These are phyloP conservation scores for Lutjanus argentimaculatus DNA, from an alignment of 2,797 vertebrate species.

Conservation along the genomic window DNA sequence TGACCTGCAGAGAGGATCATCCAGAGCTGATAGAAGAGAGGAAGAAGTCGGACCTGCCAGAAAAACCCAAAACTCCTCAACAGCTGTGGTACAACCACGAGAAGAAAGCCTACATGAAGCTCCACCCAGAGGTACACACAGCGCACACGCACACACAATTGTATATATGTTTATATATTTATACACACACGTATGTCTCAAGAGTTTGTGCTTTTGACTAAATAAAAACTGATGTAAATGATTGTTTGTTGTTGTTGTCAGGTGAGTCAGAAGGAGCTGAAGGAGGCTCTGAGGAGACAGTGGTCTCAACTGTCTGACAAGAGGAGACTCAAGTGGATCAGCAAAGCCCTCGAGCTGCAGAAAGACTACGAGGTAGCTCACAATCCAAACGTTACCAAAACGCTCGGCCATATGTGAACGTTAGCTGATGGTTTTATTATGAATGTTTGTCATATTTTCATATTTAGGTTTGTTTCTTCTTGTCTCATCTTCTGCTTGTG, in stretches of 20 bases:
- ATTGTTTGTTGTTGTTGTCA: conserved; percentile 31
- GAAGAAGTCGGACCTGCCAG: conserved; percentile 88
- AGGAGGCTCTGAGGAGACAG: conserved; percentile 87
- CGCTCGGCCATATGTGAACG: too few species aligned
- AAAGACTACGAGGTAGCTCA: conserved; percentile 86
- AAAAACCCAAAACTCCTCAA: conserved; percentile 89
- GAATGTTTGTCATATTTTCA: too few species aligned
- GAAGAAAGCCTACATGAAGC: conserved; percentile 88
- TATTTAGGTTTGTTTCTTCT: too few species aligned
- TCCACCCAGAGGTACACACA: conserved; percentile 85
- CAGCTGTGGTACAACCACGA: conserved; percentile 91
- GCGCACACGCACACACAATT: background rate
- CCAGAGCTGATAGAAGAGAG: conserved; percentile 88
- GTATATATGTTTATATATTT: too few species aligned
- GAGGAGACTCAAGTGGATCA: conserved; percentile 89
- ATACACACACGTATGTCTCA: too few species aligned
- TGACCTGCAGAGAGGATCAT: conserved; percentile 81
- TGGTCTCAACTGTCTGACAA: conserved; percentile 90
- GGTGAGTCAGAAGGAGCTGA: conserved; percentile 89
- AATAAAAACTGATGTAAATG: too few species aligned
- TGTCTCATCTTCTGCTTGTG: background rate
- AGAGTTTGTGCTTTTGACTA: too few species aligned
- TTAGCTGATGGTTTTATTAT: too few species aligned
- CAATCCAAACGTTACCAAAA: too few species aligned
- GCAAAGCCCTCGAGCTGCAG: conserved; percentile 89